Evolutionary conservation across 1,140 invertebrate genomes (phyloP), one percentile per base, ranked within the genome.

Genomic region (Heliconius himera): DNA sequence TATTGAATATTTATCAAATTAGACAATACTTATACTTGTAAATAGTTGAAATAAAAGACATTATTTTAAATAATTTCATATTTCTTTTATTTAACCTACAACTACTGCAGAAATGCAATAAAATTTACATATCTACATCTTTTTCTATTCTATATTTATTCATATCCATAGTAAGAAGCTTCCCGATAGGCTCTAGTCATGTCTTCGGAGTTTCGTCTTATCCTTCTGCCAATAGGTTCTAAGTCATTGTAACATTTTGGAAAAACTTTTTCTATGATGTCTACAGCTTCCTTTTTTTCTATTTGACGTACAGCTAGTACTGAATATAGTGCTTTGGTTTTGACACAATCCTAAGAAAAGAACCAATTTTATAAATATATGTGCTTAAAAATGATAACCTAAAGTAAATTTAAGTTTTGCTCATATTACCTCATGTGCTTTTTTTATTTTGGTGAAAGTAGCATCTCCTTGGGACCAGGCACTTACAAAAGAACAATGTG

Each of bases 191-290:
- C 97, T 94, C 96, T 96, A 3, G 96, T 84, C 95, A 98, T 97
- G 89, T 98, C 97, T 5, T 94, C 87, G 1, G 97, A 98, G 88
- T 97, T 97, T 73, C 97, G 95, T 81, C 97, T 96, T 74, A 98
- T 95, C 81, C 98, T 93, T 86, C 99, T 95, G 2, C 99, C 99
- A 76, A 99, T 96, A 6, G 99, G 99, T 91, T 99, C 99, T 79
- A 99, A 95, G 95, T 99, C 99, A 81, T 96, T 96, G 89, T 99
- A 99, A 93, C 99, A 99, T 90, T 96, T 97, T 3, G 96, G 95
- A 94, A 99, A 99, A 8, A 99, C 98, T 90, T 97, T 96, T 83
- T 99, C 97, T 18, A 99, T 97, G 8, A 97, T 96, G 49, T 95
- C 95, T 18, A 95, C 93, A 1, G 98, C 98, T 92, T 98, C 96